Evolutionary conservation across 2,797 vertebrate species (phyloP).

Genomic region (Hydrocynus forskahlii): DNA sequence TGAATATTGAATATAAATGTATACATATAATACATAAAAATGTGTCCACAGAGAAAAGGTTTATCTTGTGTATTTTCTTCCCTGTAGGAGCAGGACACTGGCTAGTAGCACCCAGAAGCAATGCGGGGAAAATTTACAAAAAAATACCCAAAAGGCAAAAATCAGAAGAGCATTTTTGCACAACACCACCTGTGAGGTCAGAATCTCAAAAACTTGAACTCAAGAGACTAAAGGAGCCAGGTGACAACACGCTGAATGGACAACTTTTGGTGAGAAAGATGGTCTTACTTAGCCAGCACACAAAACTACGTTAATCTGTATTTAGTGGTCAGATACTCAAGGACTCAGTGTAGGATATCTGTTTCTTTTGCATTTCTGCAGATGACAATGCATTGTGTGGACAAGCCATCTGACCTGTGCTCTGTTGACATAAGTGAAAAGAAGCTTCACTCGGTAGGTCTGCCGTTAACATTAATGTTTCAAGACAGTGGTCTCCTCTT

Average conservation of each 20-base stretch:
- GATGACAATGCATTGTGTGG: constrained; percentile 71
- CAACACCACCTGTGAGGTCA: constrained; percentile 15
- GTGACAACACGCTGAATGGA: constrained; percentile 63
- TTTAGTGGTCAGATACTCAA: background rate
- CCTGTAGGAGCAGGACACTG: constrained; percentile 69
- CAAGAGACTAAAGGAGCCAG: background rate
- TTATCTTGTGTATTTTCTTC: background rate
- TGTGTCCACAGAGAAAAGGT: background rate
- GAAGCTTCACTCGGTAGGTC: constrained; percentile 68
- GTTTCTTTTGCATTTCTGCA: constrained; percentile 49
- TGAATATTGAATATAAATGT: too few species aligned
- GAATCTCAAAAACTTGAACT: constrained; percentile 5
- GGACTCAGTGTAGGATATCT: background rate
- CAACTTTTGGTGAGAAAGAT: constrained; percentile 68
- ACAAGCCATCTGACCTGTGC: constrained; percentile 73
- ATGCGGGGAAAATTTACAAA: constrained; percentile 58
- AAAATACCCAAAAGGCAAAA: constrained; percentile 36
- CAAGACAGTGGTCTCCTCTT: background rate
- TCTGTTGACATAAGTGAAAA: constrained; percentile 71
- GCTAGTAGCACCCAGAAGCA: constrained; percentile 66
- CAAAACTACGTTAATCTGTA: background rate
- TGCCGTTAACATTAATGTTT: background rate
- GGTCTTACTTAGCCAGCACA: background rate
- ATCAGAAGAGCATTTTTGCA: background rate
- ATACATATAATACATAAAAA: too few species aligned